Evolutionary conservation across 2,797 vertebrate species (phyloP).

Genomic region (Propithecus perrieri): DNA sequence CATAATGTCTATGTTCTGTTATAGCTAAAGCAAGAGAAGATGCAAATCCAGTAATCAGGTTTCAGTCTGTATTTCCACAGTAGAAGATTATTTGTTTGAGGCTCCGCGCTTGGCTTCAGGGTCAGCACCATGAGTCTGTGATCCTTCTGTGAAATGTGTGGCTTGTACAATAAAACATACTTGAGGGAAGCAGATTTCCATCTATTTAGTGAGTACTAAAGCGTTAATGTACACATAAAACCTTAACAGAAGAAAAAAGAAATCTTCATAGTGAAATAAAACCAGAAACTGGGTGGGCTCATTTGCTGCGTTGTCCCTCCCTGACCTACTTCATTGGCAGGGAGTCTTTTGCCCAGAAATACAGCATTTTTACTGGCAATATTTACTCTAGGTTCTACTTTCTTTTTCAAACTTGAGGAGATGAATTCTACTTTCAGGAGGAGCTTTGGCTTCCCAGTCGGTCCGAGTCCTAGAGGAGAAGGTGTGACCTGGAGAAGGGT

Average conservation of each 20-base stretch:
- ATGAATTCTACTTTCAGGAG: background rate
- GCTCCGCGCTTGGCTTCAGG: background rate
- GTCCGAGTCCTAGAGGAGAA: background rate
- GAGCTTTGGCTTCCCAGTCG: background rate
- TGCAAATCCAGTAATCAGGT: background rate
- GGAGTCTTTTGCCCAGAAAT: background rate
- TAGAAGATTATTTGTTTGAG: background rate
- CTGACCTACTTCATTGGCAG: background rate
- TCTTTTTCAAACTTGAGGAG: background rate
- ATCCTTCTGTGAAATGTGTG: background rate
- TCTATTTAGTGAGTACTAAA: background rate
- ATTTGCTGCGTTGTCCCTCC: background rate
- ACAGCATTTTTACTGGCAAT: background rate
- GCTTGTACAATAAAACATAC: background rate
- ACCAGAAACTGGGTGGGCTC: background rate
- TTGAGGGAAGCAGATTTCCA: conserved; percentile 22
- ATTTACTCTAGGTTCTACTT: background rate
- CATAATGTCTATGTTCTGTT: background rate
- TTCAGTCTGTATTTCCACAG: background rate
- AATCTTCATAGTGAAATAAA: background rate
- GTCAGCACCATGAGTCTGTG: background rate
- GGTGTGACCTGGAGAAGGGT: background rate
- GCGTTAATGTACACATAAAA: background rate
- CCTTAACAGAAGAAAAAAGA: background rate
- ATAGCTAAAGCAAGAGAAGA: background rate